Base-by-base conservation (phyloP, 2,888 invertebrate species). In the Drosophila maculinotata region DNA sequence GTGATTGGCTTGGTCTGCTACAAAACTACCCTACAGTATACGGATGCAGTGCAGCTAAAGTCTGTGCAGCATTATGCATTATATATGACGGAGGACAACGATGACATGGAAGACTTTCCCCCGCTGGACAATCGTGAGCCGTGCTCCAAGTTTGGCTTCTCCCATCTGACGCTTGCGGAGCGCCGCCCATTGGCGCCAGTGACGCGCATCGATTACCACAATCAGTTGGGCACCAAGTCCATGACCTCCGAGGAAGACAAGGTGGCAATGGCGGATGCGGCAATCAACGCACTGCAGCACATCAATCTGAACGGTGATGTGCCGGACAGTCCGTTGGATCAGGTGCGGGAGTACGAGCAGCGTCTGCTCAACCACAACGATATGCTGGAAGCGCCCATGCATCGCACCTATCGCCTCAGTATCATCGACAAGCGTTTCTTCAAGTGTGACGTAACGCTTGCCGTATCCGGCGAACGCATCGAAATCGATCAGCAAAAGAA, bases 21-120 rank as follows among this genome's bases (percentile, higher is more conserved):
- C 90, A 96, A 97, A 92, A 95, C 85, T 88, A 94, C 94, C 90
- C 93, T 94, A 69, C 93, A 93, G 85, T 93, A 94, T 89, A 94
- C 94, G 4, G 94, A 94, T 65, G 65, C 59, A 51, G 92, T 94
- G 79, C 90, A 92, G 15, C 92, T 95, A 44, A 94, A 94, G 79
- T 93, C 94, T 31, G 93, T 95, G 14, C 92, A 93, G 53, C 94
- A 95, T 87, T 98, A 97, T 90, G 97, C 97, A 38, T 93, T 99
- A 54, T 97, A 96, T 89, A 97, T 99, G 90, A 98, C 97, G 23
- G 99, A 99, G 92, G 98, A 99, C 88, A 98, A 98, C 89, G 99
- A 98, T 1, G 91, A 91, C 47, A 88, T 90, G 87, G 98, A 98
- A 92, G 98, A 98, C 82, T 98, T 99, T 90, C 98, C 98, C 0